Percentiles rank a stretch among this genome's conserved stretches.
phyloP scores from a whole-genome alignment of 2,797 vertebrate species.

The Apogon talboti region DNA sequence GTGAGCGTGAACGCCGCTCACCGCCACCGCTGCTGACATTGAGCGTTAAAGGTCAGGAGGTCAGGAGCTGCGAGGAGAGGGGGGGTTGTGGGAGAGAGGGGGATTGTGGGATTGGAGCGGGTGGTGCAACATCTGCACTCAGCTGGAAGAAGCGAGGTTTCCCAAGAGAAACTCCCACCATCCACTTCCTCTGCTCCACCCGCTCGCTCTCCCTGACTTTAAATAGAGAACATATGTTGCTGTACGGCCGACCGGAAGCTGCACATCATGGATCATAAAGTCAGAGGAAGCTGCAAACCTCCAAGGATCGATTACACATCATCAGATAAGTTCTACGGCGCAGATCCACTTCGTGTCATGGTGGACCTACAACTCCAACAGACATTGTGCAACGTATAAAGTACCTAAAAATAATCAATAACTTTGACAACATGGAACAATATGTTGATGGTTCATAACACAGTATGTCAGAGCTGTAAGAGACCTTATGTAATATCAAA shows the following conservation, averaged over 20 bases:
- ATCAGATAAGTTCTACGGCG: conserved; percentile 16
- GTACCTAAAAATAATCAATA: too few relatives aligned
- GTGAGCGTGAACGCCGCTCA: too few relatives aligned
- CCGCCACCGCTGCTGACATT: conserved; percentile 23
- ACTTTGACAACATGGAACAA: too few relatives aligned
- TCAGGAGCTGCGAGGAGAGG: conserved; percentile 29
- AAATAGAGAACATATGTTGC: conserved; percentile 66
- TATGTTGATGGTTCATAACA: too few relatives aligned
- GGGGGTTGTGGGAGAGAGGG: not conserved
- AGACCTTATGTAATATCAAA: too few relatives aligned
- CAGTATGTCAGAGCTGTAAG: too few relatives aligned
- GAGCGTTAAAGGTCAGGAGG: conserved; percentile 40
- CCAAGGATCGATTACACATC: conserved; percentile 21
- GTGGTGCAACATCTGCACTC: conserved; percentile 63
- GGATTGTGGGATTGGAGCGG: conserved; percentile 19
- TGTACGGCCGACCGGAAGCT: conserved; percentile 40
- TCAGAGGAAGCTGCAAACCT: conserved; percentile 30
- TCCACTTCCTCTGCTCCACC: conserved; percentile 64
- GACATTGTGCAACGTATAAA: too few relatives aligned
- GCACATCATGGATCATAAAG: conserved; percentile 52
- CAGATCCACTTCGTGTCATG: too few relatives aligned
- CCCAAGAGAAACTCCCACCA: conserved; percentile 75
- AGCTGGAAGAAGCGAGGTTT: conserved; percentile 67
- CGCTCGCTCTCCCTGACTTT: conserved; percentile 14
- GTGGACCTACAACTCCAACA: too few relatives aligned